These are phyloP conservation scores for Ferdinandea cuprea DNA, from an alignment of 2,888 invertebrate genomes.

Conservation along the genomic window DNA sequence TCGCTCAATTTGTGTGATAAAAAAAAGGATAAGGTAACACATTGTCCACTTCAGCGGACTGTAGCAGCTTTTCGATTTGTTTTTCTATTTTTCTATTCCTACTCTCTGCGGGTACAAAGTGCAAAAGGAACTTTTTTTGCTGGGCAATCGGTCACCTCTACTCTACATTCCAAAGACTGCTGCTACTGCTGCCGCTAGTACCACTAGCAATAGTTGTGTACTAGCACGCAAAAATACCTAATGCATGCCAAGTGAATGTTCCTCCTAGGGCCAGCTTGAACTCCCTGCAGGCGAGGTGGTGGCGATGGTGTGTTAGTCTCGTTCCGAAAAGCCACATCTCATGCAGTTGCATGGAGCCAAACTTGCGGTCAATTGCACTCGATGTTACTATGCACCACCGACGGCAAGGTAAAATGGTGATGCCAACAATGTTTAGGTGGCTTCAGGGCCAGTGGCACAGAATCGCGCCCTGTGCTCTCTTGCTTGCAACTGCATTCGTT, in stretches of 20 bases:
- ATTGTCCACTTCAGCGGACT: no score
- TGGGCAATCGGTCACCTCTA: conserved; percentile 34
- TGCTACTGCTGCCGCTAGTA: conserved; percentile 20
- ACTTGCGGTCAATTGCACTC: conserved; percentile 55
- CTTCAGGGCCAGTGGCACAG: conserved; percentile 24
- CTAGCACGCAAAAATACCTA: conserved; percentile 44
- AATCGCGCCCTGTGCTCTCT: conserved; percentile 14
- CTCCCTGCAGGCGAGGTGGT: conserved; percentile 15
- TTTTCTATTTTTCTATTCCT: neutral
- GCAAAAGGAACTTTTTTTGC: conserved; percentile 32
- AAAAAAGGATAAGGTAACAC: no score
- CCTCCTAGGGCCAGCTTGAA: conserved; percentile 23
- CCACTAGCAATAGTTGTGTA: conserved; percentile 7
- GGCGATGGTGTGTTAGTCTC: conserved; percentile 22
- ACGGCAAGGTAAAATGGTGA: conserved; percentile 42
- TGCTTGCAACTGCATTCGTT: conserved; percentile 40
- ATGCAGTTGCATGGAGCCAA: conserved; percentile 46
- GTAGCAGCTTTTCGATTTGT: no score
- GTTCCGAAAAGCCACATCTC: conserved; percentile 50
- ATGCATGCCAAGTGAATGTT: conserved; percentile 46
- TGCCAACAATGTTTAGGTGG: conserved; percentile 53
- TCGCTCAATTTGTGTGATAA: no score
- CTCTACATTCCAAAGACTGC: conserved; percentile 34
- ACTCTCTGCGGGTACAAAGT: conserved; percentile 37
- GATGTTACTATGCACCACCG: conserved; percentile 31